Evolutionary conservation across 1,140 invertebrate genomes (phyloP).

Genomic region (Lepidostoma basale): DNA sequence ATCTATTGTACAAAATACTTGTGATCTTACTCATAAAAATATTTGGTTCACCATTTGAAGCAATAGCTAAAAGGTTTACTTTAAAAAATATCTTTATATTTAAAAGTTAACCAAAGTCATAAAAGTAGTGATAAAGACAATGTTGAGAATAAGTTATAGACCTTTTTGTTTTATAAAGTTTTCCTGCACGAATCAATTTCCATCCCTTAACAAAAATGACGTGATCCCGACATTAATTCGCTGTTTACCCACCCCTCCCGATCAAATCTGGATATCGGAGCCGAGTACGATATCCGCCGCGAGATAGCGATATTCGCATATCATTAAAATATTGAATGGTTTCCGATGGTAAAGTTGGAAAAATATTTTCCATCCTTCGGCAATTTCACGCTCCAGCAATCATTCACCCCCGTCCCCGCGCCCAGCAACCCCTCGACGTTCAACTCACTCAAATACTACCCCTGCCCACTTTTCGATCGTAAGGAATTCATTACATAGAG

Average conservation of each 20-base stretch:
- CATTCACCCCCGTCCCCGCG: slow-evolving; percentile 9
- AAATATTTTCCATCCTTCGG: slow-evolving; percentile 31
- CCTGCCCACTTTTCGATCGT: not conserved
- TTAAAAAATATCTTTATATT: too few species aligned
- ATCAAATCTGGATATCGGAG: slow-evolving; percentile 16
- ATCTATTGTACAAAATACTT: too few species aligned
- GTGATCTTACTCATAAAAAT: too few species aligned
- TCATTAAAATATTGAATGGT: slow-evolving; percentile 33
- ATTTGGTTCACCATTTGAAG: too few species aligned
- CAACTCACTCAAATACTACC: not conserved
- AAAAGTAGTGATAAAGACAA: too few species aligned
- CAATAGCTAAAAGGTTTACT: too few species aligned
- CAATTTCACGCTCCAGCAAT: slow-evolving; percentile 31
- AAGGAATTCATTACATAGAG: not conserved
- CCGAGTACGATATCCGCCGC: not conserved
- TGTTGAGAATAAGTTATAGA: too few species aligned
- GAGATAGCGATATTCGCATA: slow-evolving; percentile 32
- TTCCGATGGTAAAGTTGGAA: slow-evolving; percentile 15
- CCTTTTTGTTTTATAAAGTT: too few species aligned
- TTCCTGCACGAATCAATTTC: not conserved
- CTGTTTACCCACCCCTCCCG: slow-evolving; percentile 1
- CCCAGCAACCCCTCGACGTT: not conserved
- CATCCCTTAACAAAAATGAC: slow-evolving; percentile 1
- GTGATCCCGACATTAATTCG: slow-evolving; percentile 9
- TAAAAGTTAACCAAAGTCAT: too few species aligned